phyloP scores from a whole-genome alignment of 2,888 invertebrate species.

The Thymelicus lineola region DNA sequence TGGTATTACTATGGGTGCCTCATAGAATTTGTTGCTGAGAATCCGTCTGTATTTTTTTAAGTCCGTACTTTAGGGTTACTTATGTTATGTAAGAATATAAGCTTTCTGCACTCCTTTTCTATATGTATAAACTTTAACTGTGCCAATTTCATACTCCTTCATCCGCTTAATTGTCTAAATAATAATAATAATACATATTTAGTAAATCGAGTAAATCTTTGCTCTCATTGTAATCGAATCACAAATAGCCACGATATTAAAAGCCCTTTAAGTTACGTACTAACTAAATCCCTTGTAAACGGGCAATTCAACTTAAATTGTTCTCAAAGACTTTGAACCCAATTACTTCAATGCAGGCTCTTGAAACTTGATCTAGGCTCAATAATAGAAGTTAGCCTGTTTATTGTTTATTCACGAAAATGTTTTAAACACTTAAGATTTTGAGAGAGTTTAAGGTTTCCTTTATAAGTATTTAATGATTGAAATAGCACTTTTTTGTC shows the following conservation, averaged over 20 bases:
- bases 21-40: too few species aligned
- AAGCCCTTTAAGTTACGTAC: conserved; percentile 34
- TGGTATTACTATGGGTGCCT: too few species aligned
- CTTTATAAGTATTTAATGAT: background rate
- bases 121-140: too few species aligned
- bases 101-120: too few species aligned
- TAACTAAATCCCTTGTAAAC: conserved; percentile 34
- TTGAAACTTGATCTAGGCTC: conserved; percentile 24
- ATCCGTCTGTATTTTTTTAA: too few species aligned
- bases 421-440: background rate
- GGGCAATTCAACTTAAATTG: conserved; percentile 32
- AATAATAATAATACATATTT: too few species aligned
- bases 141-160: too few species aligned
- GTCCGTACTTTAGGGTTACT: too few species aligned
- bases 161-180: too few species aligned
- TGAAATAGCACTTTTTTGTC: too few species aligned
- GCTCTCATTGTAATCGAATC: conserved; percentile 21
- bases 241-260: conserved; percentile 32
- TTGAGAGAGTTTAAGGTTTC: background rate
- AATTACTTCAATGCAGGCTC: conserved; percentile 31
- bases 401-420: conserved; percentile 1
- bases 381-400: conserved; percentile 6
- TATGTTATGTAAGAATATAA: too few species aligned
- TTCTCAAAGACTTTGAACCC: conserved; percentile 33
- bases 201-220: conserved; percentile 18